Conservation (phyloP, 2,888 invertebrate genomes). For the Dicyrtoma fusca region DNA sequence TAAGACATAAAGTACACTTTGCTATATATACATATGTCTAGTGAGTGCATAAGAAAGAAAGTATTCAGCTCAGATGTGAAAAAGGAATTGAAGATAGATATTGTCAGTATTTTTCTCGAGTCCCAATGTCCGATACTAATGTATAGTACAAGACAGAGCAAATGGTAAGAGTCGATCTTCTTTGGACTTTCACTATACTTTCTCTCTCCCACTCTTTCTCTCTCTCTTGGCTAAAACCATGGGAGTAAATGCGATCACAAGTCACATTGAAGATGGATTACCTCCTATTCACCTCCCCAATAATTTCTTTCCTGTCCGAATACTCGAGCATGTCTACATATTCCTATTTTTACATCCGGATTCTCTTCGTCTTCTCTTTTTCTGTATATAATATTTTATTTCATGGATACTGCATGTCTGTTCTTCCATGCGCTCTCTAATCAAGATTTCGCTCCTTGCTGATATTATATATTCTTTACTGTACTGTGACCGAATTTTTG, state of each 20-base stretch:
- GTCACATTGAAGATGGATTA: conserved; percentile 41
- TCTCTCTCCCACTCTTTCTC: neutral
- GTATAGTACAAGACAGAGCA: neutral
- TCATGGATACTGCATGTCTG: no score
- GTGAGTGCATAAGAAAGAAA: neutral
- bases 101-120: conserved; percentile 31
- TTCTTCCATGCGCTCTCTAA: no score
- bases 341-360: conserved; percentile 14
- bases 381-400: no score
- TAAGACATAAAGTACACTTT: neutral
- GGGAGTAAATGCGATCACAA: conserved; percentile 33
- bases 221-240: conserved; percentile 9
- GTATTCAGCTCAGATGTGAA: neutral
- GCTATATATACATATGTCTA: neutral
- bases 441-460: no score
- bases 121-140: neutral
- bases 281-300: conserved; percentile 40
- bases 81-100: conserved; percentile 31
- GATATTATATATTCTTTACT: neutral
- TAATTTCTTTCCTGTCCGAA: conserved; percentile 37
- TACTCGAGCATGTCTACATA: conserved; percentile 1
- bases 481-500: no score
- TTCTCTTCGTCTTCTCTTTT: neutral
- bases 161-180: neutral
- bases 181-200: neutral